Base-by-base conservation (phyloP, 2,797 vertebrate genomes). In the Melanotaenia pygmaea region DNA sequence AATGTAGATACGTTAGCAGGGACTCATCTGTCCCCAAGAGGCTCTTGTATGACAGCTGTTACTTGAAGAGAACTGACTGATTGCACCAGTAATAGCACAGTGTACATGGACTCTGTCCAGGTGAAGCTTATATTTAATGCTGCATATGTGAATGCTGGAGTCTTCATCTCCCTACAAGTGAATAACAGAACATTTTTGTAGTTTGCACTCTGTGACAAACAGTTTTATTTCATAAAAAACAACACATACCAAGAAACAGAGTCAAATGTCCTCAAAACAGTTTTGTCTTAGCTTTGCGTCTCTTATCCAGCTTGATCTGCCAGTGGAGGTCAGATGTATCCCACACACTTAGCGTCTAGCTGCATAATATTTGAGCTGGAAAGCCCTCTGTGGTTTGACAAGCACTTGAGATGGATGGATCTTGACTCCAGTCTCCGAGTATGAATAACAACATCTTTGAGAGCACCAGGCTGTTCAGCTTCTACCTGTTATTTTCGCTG, bases 361-460 rank as follows among this genome's bases (percentile, higher is more conserved):
- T 77, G 84, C 84, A 88, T 83, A 90, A 90, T 88, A 83, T 88
- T 88, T 87, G 72, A 77, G 81, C 82, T 90, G 90, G 89, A 91
- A 77, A 62, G 66, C 65, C 14, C 47, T 81, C 65, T 40, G 80
- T 2, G 60, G 76, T 79, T 83, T 74, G 78, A 86, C 72, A 1
- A 73, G 53, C 16, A 13, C 56, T 70, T 28, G 53, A 85, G 86
- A 88, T 78, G 69, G 76, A 85, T 84, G 79, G 70, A 72, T 79
- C 66, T 76, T 72, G 82, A 86, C 79, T 85, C 34, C 30, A 53
- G 69, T 35, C 70, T 74, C 74, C 3, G 8, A 82, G 71, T 37
- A 72, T 75, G 30, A 86, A 83, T 76, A 86, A 74, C 74, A 66
- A 37, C 0, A 2, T 22, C 76, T 81, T 47, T 74, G 60, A 81